Evolutionary conservation across 2,888 invertebrate genomes (phyloP), one percentile per base, ranked within the genome.

Genomic region (Acrocyrtus sp.): DNA sequence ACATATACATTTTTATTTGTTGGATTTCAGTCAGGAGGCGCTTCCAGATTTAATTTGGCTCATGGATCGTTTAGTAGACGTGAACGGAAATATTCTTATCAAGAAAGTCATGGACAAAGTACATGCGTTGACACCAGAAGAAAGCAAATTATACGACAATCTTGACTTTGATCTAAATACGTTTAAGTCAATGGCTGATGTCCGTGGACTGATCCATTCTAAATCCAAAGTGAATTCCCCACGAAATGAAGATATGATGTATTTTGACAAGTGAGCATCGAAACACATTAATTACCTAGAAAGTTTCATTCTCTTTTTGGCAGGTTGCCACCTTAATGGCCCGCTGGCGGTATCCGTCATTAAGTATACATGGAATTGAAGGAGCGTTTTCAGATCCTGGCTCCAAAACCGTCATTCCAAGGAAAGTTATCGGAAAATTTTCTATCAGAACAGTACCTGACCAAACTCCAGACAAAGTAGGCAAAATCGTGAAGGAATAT

Each of bases 321-420:
- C 83, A 87, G 85, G 90, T 89, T 57, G 88, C 93, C 82, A 86
- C 96, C 21, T 85, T 99, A 80, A 96, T 96, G 95, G 92, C 94
- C 83, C 89, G 98, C 74, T 98, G 98, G 98, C 89, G 98, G 63
- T 93, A 90, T 83, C 98, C 98, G 2, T 92, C 92, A 60, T 87
- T 98, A 10, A 97, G 98, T 0, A 86, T 98, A 51, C 98, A 99
- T 84, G 98, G 97, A 43, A 94, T 98, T 82, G 95, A 98, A 86
- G 96, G 88, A 27, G 98, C 98, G 6, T 97, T 97, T 83, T 91
- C 91, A 84, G 96, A 94, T 78, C 88, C 92, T 0, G 98, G 98
- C 15, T 91, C 92, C 22, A 98, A 98, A 85, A 98, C 98, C 63
- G 96, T 98, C 0, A 98, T 96, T 82, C 95, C 95, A 0, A 89